Percentiles rank a stretch among this genome's conserved stretches.
Evolutionary conservation across 2,888 invertebrate genomes (phyloP).

Genomic region (Fabriciana adippe): DNA sequence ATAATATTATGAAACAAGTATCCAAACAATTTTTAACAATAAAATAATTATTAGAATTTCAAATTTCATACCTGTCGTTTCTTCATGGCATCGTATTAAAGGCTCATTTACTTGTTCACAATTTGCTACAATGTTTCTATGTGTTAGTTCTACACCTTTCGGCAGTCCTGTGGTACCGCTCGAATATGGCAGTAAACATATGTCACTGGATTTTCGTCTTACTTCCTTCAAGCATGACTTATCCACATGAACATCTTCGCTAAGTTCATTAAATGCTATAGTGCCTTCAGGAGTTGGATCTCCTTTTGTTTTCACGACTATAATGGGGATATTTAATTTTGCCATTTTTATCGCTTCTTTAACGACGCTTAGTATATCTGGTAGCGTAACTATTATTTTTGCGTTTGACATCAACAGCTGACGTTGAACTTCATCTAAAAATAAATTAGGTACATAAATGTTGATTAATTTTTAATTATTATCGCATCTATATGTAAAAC

Average conservation of each 20-base stretch:
- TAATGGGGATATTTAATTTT: slow-evolving; percentile 78
- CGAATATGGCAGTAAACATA: slow-evolving; percentile 89
- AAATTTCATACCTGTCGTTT: slow-evolving; percentile 62
- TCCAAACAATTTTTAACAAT: too few species aligned
- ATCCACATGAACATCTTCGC: slow-evolving; percentile 80
- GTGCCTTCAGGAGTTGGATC: slow-evolving; percentile 70
- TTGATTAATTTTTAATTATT: too few species aligned
- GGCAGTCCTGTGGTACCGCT: slow-evolving; percentile 94
- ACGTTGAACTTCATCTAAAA: slow-evolving; percentile 87
- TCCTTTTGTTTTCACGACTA: slow-evolving; percentile 69
- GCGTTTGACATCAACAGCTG: slow-evolving; percentile 84
- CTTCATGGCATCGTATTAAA: slow-evolving; percentile 52
- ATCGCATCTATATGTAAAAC: neutral
- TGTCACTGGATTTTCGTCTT: slow-evolving; percentile 77
- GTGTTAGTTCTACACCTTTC: slow-evolving; percentile 88
- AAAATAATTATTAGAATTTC: too few species aligned
- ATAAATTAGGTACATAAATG: neutral
- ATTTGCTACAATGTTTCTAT: slow-evolving; percentile 82
- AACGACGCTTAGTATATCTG: slow-evolving; percentile 73
- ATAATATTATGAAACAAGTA: too few species aligned
- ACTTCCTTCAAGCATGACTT: slow-evolving; percentile 76
- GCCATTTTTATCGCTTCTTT: slow-evolving; percentile 74
- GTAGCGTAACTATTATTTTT: slow-evolving; percentile 84
- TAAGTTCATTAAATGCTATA: slow-evolving; percentile 84
- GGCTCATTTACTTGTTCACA: slow-evolving; percentile 66